A percentile compares a stretch with the other conserved stretches of the same genome.
Evolutionary conservation across 2,888 invertebrate species (phyloP).

Genomic region (Scelioninae gen. 2): DNA sequence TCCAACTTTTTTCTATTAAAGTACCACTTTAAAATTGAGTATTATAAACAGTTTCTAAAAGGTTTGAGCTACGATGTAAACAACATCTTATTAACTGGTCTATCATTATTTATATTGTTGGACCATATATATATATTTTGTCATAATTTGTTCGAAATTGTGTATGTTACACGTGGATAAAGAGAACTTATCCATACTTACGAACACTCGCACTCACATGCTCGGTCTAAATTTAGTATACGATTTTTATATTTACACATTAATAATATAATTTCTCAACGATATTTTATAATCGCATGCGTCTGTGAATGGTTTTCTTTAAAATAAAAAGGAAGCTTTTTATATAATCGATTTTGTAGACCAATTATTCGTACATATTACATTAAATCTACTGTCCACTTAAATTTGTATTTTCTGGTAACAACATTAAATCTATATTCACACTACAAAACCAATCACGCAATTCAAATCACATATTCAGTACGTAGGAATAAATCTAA

Average conservation of each 20-base stretch:
- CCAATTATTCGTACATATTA: neutral
- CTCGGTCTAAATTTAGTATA: constrained; percentile 17
- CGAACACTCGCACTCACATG: constrained; percentile 4
- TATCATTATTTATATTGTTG: constrained; percentile 20
- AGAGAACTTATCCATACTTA: neutral
- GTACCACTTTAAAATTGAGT: constrained; percentile 36
- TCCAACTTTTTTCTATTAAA: constrained; percentile 40
- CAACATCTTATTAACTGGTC: constrained; percentile 27
- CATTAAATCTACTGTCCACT: neutral
- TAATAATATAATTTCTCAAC: constrained; percentile 35
- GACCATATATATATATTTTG: constrained; percentile 27
- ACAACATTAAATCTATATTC: constrained; percentile 8
- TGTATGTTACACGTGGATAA: constrained; percentile 30
- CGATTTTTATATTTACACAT: constrained; percentile 35
- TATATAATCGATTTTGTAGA: constrained; percentile 8
- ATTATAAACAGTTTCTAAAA: constrained; percentile 50
- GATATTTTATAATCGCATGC: constrained; percentile 27
- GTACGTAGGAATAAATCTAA: neutral
- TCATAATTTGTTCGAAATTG: constrained; percentile 3
- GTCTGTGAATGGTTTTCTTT: constrained; percentile 5
- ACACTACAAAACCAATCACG: constrained; percentile 14
- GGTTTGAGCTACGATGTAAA: constrained; percentile 45
- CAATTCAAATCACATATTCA: neutral
- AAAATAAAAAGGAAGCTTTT: constrained; percentile 8
- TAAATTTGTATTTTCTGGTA: constrained; percentile 4